A percentile compares a stretch with the other conserved stretches of the same genome.
phyloP scores from a whole-genome alignment of 2,113 vertebrate genomes.

The Gambusia holbrooki region DNA sequence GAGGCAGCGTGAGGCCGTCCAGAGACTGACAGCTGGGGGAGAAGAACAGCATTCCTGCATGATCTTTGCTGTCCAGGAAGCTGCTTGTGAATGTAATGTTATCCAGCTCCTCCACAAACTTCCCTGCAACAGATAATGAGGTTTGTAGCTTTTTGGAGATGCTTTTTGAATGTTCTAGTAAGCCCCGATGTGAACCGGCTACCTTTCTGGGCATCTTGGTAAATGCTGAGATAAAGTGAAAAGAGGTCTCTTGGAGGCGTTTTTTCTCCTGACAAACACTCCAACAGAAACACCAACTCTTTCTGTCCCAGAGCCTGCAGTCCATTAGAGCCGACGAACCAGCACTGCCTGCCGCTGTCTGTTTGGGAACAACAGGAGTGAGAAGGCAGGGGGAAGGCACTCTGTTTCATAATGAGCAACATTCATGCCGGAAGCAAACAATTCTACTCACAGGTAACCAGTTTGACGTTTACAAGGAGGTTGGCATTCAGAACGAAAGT shows the following conservation, averaged over 20 bases:
- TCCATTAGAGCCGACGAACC: slow-evolving; percentile 93
- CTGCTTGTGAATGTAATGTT: slow-evolving; percentile 91
- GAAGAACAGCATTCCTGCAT: slow-evolving; percentile 93
- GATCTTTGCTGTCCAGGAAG: slow-evolving; percentile 89
- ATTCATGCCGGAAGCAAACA: neutral
- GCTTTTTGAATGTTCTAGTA: neutral
- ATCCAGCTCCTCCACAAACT: slow-evolving; percentile 87
- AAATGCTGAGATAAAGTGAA: slow-evolving; percentile 86
- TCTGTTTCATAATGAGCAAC: too few species aligned
- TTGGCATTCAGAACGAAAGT: slow-evolving; percentile 95
- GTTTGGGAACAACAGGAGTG: neutral
- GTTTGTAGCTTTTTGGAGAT: neutral
- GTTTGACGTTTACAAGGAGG: slow-evolving; percentile 90
- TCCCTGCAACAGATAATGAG: slow-evolving; percentile 79
- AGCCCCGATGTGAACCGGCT: neutral
- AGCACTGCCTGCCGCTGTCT: slow-evolving; percentile 89
- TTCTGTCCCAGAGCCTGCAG: slow-evolving; percentile 91
- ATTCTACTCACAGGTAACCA: slow-evolving; percentile 85
- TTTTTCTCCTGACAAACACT: slow-evolving; percentile 87
- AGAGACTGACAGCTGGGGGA: slow-evolving; percentile 87
- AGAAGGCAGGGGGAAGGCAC: neutral
- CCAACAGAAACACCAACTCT: slow-evolving; percentile 90
- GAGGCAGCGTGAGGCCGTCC: slow-evolving; percentile 83
- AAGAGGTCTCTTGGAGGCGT: slow-evolving; percentile 89
- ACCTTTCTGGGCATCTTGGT: slow-evolving; percentile 93